Percentiles rank a stretch among this genome's conserved stretches.
These are phyloP conservation scores for Bombylius major DNA, from an alignment of 2,888 invertebrate species.

Conservation along the genomic window DNA sequence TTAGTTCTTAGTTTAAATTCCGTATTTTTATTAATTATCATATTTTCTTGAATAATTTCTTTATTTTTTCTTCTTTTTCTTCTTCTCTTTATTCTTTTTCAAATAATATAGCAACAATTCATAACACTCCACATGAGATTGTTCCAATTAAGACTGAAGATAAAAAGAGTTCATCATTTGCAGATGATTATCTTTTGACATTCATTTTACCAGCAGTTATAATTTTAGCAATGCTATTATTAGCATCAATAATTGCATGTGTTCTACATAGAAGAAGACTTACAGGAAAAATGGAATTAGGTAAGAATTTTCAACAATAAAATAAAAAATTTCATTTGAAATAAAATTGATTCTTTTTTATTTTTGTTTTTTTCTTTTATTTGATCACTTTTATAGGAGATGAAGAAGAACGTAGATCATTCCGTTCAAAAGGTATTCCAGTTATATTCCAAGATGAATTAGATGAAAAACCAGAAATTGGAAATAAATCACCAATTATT, in stretches of 20 bases:
- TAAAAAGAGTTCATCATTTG: conserved; percentile 34
- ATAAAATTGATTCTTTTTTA: not conserved
- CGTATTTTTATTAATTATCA: not conserved
- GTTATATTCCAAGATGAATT: conserved; percentile 96
- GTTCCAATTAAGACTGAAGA: conserved; percentile 28
- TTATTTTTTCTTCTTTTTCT: not conserved
- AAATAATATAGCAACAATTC: conserved; percentile 22
- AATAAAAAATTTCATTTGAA: not conserved
- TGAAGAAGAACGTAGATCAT: conserved; percentile 71
- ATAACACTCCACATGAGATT: conserved; percentile 26
- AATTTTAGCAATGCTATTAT: conserved; percentile 72
- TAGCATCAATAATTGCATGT: conserved; percentile 80
- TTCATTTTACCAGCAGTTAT: conserved; percentile 83
- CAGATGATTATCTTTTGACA: conserved; percentile 60
- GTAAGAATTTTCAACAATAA: conserved; percentile 23
- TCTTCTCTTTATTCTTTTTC: not conserved
- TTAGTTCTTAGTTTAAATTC: too few relatives aligned
- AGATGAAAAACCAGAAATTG: conserved; percentile 81
- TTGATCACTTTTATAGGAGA: conserved; percentile 38
- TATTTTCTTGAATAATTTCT: not conserved
- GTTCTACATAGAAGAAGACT: conserved; percentile 71
- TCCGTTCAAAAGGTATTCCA: conserved; percentile 76
- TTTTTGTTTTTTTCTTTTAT: not conserved
- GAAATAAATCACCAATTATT: conserved; percentile 85
- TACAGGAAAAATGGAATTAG: conserved; percentile 72